Conservation (phyloP, 2,797 vertebrate species). For the Typhlichthys subterraneus region DNA sequence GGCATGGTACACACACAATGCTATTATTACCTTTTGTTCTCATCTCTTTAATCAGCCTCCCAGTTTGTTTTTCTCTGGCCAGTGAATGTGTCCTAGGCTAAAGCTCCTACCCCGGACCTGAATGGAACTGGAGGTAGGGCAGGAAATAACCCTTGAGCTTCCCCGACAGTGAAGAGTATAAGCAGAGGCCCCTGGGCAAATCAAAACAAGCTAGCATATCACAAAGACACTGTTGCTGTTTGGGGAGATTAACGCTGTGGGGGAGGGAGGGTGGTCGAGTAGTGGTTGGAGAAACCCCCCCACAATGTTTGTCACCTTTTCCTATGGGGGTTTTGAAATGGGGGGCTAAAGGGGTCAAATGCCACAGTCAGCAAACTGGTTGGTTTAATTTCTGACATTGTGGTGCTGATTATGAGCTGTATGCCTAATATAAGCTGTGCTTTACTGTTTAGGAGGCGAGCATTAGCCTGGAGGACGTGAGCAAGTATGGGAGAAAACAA, state of each 20-base stretch:
- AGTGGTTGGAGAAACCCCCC: constrained; percentile 19
- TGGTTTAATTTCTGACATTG: constrained; percentile 20
- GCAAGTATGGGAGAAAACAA: not conserved
- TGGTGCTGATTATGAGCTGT: constrained; percentile 17
- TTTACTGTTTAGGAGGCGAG: not conserved
- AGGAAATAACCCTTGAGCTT: constrained; percentile 65
- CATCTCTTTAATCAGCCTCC: no score
- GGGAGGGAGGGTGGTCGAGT: constrained; percentile 28
- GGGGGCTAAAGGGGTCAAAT: no score
- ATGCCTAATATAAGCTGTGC: not conserved
- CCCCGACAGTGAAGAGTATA: constrained; percentile 66
- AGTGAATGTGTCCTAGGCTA: no score
- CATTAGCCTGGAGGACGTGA: not conserved
- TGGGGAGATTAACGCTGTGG: constrained; percentile 58
- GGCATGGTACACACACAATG: no score
- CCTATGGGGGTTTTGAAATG: constrained; percentile 20
- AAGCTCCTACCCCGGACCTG: not conserved
- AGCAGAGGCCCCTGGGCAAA: constrained; percentile 46
- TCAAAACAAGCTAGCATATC: constrained; percentile 43
- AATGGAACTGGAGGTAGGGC: constrained; percentile 1
- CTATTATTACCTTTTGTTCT: no score
- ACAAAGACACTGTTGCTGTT: constrained; percentile 5
- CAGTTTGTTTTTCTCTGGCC: no score
- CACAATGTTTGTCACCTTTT: not conserved
- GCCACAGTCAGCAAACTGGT: no score